Evolutionary conservation across 2,797 vertebrate genomes (phyloP).

Genomic region (Okamejei kenojei): DNA sequence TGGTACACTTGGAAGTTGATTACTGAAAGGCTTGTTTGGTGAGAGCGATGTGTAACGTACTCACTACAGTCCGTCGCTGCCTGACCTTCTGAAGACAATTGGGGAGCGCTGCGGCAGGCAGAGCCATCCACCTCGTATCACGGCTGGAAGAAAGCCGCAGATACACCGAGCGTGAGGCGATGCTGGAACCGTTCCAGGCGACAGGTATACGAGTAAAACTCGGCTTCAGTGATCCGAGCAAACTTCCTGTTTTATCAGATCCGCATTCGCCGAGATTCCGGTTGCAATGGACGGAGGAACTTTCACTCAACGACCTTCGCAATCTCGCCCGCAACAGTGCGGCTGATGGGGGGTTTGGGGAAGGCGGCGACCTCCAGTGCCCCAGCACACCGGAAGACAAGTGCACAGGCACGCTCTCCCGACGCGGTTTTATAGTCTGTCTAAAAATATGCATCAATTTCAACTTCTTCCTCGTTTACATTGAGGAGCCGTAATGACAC

Average conservation of each 20-base stretch:
- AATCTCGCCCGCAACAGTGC: neutral
- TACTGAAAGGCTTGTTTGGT: neutral
- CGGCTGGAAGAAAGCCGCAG: neutral
- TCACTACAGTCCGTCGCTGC: neutral
- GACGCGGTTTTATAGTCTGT: neutral
- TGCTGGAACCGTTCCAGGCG: neutral
- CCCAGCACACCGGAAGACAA: neutral
- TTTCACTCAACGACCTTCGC: neutral
- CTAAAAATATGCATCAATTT: neutral
- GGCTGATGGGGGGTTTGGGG: neutral
- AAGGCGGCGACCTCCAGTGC: neutral
- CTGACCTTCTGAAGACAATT: neutral
- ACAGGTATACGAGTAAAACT: neutral
- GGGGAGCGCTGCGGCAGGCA: neutral
- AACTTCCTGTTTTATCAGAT: constrained; percentile 6
- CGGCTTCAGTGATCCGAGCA: neutral
- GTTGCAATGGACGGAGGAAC: neutral
- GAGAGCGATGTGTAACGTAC: neutral
- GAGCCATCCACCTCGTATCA: neutral
- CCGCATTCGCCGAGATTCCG: neutral
- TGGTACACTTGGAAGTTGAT: neutral
- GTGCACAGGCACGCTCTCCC: neutral
- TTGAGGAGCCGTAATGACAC: neutral
- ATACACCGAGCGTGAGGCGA: neutral
- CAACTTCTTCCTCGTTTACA: neutral